These are phyloP conservation scores for Motacilla alba DNA, from an alignment of 2,113 vertebrate genomes.

Conservation along the genomic window DNA sequence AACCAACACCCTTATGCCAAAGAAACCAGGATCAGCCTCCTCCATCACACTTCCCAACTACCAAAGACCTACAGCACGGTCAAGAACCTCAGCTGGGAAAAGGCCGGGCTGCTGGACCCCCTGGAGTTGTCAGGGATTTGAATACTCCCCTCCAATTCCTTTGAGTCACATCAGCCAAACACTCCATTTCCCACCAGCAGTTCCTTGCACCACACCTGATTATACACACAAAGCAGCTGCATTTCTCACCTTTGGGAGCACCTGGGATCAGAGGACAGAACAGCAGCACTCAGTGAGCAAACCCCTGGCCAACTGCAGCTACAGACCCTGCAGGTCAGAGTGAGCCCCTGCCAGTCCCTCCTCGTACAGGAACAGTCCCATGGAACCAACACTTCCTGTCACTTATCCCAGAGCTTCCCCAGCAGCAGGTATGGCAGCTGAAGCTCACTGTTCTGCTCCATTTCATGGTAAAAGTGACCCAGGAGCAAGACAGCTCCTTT, in stretches of 20 bases:
- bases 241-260: not conserved
- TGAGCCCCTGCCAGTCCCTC: not conserved
- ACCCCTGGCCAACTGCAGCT: accelerated
- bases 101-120: not conserved
- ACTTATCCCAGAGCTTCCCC: not conserved
- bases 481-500: not conserved
- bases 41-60: not conserved
- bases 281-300: accelerated
- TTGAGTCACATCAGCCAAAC: not conserved
- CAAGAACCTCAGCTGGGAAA: not conserved
- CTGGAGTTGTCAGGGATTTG: accelerated
- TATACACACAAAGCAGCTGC: not conserved
- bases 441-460: not conserved
- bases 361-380: not conserved
- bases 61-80: accelerated
- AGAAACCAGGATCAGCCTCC: not conserved
- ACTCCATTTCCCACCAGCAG: not conserved
- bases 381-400: not conserved
- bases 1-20: not conserved
- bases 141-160: not conserved
- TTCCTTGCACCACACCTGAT: not conserved
- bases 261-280: not conserved
- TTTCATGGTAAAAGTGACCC: not conserved
- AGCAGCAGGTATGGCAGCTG: not conserved
- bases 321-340: not conserved